A percentile compares a stretch with the other conserved stretches of the same genome.
Evolutionary conservation across 2,888 invertebrate genomes (phyloP).

Genomic region (Cyclophora punctaria): DNA sequence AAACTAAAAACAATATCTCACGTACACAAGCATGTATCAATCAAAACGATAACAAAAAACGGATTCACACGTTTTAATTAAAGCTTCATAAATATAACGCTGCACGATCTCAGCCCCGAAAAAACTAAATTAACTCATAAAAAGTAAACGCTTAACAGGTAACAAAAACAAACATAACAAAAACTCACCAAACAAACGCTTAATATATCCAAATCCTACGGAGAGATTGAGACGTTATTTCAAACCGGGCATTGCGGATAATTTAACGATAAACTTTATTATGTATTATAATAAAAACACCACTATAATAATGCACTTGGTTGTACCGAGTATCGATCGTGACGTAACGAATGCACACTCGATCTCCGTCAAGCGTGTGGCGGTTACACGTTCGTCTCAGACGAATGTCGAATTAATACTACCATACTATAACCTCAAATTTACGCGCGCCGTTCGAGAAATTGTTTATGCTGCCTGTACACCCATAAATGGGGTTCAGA

Average conservation of each 20-base stretch:
- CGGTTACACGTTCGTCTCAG: conserved; percentile 46
- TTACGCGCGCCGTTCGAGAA: conserved; percentile 62
- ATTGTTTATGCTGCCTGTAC: conserved; percentile 65
- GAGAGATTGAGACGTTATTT: conserved; percentile 28
- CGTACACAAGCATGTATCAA: too few relatives aligned
- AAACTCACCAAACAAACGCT: conserved; percentile 29
- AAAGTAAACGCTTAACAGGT: conserved; percentile 14
- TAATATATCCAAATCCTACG: conserved; percentile 35
- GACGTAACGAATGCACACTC: conserved; percentile 42
- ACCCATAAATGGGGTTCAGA: conserved; percentile 59
- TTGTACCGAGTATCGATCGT: conserved; percentile 54
- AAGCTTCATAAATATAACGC: too few relatives aligned
- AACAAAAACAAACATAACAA: conserved; percentile 13
- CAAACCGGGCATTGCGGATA: conserved; percentile 17
- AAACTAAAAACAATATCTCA: too few relatives aligned
- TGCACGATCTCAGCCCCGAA: not conserved
- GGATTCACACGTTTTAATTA: too few relatives aligned
- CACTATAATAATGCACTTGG: conserved; percentile 50
- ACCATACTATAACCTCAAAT: conserved; percentile 73
- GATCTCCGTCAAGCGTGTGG: conserved; percentile 27
- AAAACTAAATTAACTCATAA: conserved; percentile 3
- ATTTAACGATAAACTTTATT: conserved; percentile 7
- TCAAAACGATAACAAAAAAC: too few relatives aligned
- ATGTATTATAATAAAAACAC: conserved; percentile 9
- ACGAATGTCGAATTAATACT: conserved; percentile 65